Percentiles rank a stretch among this genome's conserved stretches.
These are phyloP conservation scores for Drosophila falleni DNA, from an alignment of 2,888 invertebrate genomes.

Conservation along the genomic window DNA sequence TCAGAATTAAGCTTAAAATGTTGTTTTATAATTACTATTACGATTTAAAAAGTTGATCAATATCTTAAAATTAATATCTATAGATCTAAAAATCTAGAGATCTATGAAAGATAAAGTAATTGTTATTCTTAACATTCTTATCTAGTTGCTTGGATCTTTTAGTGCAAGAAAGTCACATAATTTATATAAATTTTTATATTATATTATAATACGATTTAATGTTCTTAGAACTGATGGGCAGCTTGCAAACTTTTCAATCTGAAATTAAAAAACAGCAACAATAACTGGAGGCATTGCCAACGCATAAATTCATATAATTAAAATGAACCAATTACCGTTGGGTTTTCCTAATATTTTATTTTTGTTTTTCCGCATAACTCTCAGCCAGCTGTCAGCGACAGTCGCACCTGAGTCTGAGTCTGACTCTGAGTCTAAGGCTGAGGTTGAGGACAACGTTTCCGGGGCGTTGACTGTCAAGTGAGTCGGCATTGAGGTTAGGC, in stretches of 20 bases:
- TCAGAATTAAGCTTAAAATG: too few relatives aligned
- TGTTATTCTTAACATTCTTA: background rate
- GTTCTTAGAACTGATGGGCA: slow-evolving; percentile 6
- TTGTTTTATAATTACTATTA: too few relatives aligned
- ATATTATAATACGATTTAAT: slow-evolving; percentile 16
- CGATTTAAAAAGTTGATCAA: too few relatives aligned
- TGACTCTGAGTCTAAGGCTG: too few relatives aligned
- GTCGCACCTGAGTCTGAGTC: slow-evolving; percentile 53
- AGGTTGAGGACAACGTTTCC: slow-evolving; percentile 33
- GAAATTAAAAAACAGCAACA: slow-evolving; percentile 12
- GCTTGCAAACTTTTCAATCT: slow-evolving; percentile 34
- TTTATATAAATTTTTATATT: background rate
- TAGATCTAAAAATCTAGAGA: too few relatives aligned
- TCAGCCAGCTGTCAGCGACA: slow-evolving; percentile 67
- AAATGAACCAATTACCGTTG: slow-evolving; percentile 71
- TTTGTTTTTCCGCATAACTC: slow-evolving; percentile 43
- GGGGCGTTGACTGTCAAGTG: slow-evolving; percentile 64
- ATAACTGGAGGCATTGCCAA: slow-evolving; percentile 5
- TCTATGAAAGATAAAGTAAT: background rate
- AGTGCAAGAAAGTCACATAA: background rate
- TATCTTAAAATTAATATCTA: too few relatives aligned
- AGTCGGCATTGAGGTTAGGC: slow-evolving; percentile 60
- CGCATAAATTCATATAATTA: slow-evolving; percentile 72
- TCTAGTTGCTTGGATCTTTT: background rate
- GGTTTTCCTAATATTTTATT: slow-evolving; percentile 40